Evolutionary conservation across 2,113 vertebrate genomes (phyloP).

Genomic region (Pelvicachromis taeniatus): DNA sequence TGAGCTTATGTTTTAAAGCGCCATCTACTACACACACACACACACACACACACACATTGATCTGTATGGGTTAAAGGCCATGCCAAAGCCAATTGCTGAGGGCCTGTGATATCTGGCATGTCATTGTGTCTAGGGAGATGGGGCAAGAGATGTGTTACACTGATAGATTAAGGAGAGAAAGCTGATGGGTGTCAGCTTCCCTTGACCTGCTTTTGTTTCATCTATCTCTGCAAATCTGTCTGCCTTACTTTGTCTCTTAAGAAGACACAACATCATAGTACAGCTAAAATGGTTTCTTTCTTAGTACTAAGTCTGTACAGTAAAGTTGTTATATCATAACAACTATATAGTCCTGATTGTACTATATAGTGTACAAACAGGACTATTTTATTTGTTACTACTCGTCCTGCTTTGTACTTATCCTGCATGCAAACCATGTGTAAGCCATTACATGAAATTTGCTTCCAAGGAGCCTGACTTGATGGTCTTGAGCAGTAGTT

Average conservation of each 20-base stretch:
- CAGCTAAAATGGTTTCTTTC: not conserved
- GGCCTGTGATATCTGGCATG: not conserved
- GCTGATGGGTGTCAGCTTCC: slow-evolving; percentile 56
- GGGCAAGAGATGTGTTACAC: slow-evolving; percentile 28
- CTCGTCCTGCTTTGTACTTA: not conserved
- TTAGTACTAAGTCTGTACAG: not conserved
- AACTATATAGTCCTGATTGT: no score
- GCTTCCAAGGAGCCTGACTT: not conserved
- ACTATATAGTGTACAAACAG: not conserved
- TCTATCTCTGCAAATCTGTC: not conserved
- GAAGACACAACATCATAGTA: not conserved
- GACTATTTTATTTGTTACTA: not conserved
- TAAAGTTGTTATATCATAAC: not conserved
- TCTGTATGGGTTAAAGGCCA: slow-evolving; percentile 18
- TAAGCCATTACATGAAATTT: not conserved
- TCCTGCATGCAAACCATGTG: not conserved
- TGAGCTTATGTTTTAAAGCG: not conserved
- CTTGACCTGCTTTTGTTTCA: slow-evolving; percentile 47
- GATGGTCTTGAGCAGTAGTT: not conserved
- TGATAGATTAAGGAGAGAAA: slow-evolving; percentile 44
- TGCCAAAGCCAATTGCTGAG: slow-evolving; percentile 26
- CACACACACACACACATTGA: not conserved
- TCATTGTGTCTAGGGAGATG: not conserved
- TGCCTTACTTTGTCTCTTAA: not conserved
- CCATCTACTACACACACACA: not conserved